Base-by-base conservation (phyloP, 2,113 vertebrate species). In the human region DNA sequence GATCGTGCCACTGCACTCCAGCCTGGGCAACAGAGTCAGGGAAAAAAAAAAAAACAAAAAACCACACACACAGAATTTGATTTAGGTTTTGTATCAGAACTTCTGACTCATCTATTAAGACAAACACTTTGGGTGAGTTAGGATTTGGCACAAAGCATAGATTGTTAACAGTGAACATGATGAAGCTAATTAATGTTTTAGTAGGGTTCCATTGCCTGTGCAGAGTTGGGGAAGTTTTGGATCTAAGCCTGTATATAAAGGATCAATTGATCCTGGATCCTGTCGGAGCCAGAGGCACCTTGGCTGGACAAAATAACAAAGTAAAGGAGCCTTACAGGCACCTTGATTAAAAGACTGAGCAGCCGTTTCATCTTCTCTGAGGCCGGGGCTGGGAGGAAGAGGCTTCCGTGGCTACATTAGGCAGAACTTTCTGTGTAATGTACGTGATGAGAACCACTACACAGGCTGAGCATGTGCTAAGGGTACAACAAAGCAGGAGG, bases 81-180 rank as follows among this genome's bases (percentile, higher is more conserved):
- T 52, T 38, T 83, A 61, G 89, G 81, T 82, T 90, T 68, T 88
- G 70, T 14, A 66, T 81, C 76, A 82, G 89, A 73, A 88, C 18
- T 83, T 90, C 59, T 95, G 76, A 88, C 18, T 95, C 75, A 88
- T 84, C 57, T 50, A 23, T 82, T 87, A 81, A 59, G 40, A 82
- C 66, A 72, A 90, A 96, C 82, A 83, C 27, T 93, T 50, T 23
- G 38, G 13, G n/a, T 70, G 43, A 93, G n/a, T 52, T 85, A 94
- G 43, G 9, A 50, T 43, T 84, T 75, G 89, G 93, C 81, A 68
- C 3, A 45, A 75, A 97, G 38, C 30, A 25, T 20, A 92, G 87
- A 48, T 23, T 76, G 55, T 73, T 70, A 48, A 72, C 55, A 76
- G 86, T 35, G 64, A 64, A 38, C 22, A n/a, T 18, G 48, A 48